Base-by-base conservation (phyloP, 2,797 vertebrate species). In the Enteromius radiatus region DNA sequence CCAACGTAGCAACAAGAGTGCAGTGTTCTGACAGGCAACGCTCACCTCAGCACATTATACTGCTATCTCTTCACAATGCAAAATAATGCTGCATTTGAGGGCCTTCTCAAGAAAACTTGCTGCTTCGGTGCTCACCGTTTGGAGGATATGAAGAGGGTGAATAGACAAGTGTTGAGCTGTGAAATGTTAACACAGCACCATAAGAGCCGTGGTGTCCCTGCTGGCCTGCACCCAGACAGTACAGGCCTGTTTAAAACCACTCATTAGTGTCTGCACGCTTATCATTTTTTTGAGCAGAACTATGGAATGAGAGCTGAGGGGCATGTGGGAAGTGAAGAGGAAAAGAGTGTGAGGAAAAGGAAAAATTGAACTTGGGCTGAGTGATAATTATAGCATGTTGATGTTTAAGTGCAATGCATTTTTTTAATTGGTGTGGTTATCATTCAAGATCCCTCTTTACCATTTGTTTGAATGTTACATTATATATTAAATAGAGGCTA, bases 211-310 rank as follows among this genome's bases (percentile, higher is more conserved):
- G 8, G 49, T 63, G 81, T 83, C 81, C 65, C 74, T 77, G 21
- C 75, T 80, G 83, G 83, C 75, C 77, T 78, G 41, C 52, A 31
- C 74, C 49, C 56, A 82, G 59, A 76, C 73, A 76, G 59, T 43
- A 65, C 61, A 76, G 70, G 75, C 43, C 84, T 65, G 26, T 80
- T 86, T 82, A 88, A 82, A 81, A 76, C 47, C 64, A 54, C 82
- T 85, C 82, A 84, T 88, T 88, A 86, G 84, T 77, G 75, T 70
- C 78, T 77, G 77, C 77, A 52, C 56, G 15, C 78, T 54, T 84
- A 84, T 36, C 84, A 84, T 80, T 84, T 83, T 71, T 85, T 71
- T 80, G 85, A 84, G 73, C 76, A 65, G 54, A 56, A 26, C 77
- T 67, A 70, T 76, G 68, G 52, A 84, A 80, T 56, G 80, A 74